Evolutionary conservation across 2,888 invertebrate genomes (phyloP).

Genomic region (Peribatodes rhomboidaria): DNA sequence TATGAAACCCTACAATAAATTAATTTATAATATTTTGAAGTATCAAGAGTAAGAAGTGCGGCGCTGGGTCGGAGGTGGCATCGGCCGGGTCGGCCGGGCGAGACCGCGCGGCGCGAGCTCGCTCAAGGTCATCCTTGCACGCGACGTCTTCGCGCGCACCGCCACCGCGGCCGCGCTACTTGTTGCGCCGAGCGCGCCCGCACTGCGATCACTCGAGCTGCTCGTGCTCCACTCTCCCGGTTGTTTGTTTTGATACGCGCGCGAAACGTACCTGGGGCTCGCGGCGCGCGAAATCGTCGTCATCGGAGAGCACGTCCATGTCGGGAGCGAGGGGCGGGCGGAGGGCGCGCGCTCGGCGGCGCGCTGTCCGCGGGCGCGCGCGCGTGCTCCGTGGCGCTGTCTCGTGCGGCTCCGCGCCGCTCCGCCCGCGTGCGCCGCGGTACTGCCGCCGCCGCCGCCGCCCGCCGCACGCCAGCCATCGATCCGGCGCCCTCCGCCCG

Average conservation of each 20-base stretch:
- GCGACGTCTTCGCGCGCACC: slow-evolving; percentile 59
- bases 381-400: slow-evolving; percentile 67
- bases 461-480: slow-evolving; percentile 65
- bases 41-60: slow-evolving; percentile 45
- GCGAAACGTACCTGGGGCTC: slow-evolving; percentile 75
- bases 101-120: slow-evolving; percentile 67
- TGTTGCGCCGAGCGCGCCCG: slow-evolving; percentile 66
- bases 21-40: slow-evolving; percentile 48
- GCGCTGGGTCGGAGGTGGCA: slow-evolving; percentile 9
- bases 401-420: slow-evolving; percentile 79
- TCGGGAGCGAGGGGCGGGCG: slow-evolving; percentile 59
- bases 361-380: slow-evolving; percentile 75
- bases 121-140: slow-evolving; percentile 76
- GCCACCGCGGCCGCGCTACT: slow-evolving; percentile 60
- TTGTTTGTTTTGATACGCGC: slow-evolving; percentile 41
- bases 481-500: slow-evolving; percentile 65
- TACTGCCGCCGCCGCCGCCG: slow-evolving; percentile 74
- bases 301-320: slow-evolving; percentile 85
- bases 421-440: slow-evolving; percentile 82
- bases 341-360: slow-evolving; percentile 74
- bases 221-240: slow-evolving; percentile 49
- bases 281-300: slow-evolving; percentile 81
- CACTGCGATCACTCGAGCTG: slow-evolving; percentile 46
- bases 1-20: slow-evolving; percentile 39
- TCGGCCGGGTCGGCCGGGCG: slow-evolving; percentile 55